phyloP scores from a whole-genome alignment of 2,888 invertebrate species.

The Belgica antarctica region DNA sequence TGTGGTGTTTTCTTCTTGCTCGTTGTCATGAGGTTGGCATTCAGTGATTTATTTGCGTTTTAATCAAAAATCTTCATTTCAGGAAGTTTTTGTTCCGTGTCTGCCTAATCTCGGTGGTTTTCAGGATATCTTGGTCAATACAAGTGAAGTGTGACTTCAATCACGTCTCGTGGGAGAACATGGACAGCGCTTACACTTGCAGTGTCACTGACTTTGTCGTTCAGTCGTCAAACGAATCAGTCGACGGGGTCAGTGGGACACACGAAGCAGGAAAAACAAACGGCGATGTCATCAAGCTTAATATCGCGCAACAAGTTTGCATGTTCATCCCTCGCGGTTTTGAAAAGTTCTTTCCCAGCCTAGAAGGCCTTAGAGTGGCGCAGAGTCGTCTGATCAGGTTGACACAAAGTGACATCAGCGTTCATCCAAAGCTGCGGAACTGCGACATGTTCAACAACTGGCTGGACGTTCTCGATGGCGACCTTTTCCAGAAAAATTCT shows the following conservation, averaged over 20 bases:
- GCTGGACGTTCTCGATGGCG: background rate
- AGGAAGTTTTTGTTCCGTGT: background rate
- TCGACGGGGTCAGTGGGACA: background rate
- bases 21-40: background rate
- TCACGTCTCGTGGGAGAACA: background rate
- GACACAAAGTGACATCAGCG: background rate
- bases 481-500: background rate
- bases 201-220: background rate
- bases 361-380: conserved; percentile 7
- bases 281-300: background rate
- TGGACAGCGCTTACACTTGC: background rate
- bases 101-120: background rate
- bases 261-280: background rate
- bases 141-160: background rate
- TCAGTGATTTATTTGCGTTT: background rate
- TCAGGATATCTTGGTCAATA: background rate
- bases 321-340: background rate
- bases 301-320: background rate
- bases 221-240: background rate
- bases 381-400: background rate
- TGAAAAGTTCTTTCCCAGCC: conserved; percentile 19
- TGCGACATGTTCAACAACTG: conserved; percentile 6
- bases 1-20: background rate
- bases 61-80: background rate
- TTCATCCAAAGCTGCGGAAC: background rate